These are phyloP conservation scores for Hydraecia micacea DNA, from an alignment of 2,888 invertebrate genomes.

Conservation along the genomic window DNA sequence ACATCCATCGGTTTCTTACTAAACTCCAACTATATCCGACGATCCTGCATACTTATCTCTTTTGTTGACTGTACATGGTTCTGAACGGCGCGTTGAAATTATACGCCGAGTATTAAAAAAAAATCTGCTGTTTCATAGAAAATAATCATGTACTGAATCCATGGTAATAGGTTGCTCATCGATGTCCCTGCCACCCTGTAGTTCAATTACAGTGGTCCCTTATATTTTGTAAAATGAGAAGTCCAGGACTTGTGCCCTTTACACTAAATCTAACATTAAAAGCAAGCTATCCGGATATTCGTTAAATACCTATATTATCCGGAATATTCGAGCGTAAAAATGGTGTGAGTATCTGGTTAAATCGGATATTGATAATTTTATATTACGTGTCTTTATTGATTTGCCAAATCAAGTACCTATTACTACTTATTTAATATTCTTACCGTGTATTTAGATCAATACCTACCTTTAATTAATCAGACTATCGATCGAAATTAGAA, in stretches of 20 bases:
- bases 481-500: not conserved
- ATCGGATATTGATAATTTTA: not conserved
- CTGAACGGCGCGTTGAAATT: not conserved
- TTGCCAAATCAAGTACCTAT: not conserved
- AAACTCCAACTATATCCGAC: too few relatives aligned
- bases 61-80: too few relatives aligned
- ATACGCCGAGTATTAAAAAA: not conserved
- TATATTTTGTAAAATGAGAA: not conserved
- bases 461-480: not conserved
- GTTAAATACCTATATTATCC: not conserved
- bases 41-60: too few relatives aligned
- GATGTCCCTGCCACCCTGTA: not conserved
- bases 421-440: not conserved
- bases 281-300: not conserved
- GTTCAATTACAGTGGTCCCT: not conserved
- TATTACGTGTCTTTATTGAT: not conserved
- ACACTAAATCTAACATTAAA: not conserved
- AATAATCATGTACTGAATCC: not conserved
- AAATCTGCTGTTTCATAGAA: not conserved
- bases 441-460: not conserved
- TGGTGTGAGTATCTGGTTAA: not conserved
- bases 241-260: slow-evolving; percentile 4
- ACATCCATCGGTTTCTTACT: too few relatives aligned
- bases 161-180: not conserved
- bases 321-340: not conserved